Conservation (phyloP, 2,113 vertebrate species). For the Trematomus loennbergii region DNA sequence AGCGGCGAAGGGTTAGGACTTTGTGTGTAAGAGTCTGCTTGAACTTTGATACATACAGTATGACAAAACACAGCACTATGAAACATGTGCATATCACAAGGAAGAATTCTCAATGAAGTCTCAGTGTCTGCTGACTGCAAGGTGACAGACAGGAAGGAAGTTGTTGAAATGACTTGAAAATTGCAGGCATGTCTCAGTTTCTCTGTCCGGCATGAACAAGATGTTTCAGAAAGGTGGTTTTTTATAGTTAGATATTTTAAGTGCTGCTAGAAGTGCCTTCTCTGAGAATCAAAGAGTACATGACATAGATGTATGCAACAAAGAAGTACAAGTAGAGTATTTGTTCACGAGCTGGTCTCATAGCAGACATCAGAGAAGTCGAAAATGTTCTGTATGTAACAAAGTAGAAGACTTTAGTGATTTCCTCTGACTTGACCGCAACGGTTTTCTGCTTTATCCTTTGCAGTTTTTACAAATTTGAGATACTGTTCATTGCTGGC, state of each 20-base stretch:
- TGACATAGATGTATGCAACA: slow-evolving; percentile 38
- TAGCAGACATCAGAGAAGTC: slow-evolving; percentile 19
- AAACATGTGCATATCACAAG: slow-evolving; percentile 65
- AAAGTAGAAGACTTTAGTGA: not conserved
- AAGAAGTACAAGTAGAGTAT: slow-evolving; percentile 59
- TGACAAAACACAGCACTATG: slow-evolving; percentile 76
- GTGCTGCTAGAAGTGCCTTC: slow-evolving; percentile 68
- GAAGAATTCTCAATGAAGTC: slow-evolving; percentile 69
- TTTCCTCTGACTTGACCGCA: too few species aligned
- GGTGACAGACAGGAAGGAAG: slow-evolving; percentile 31
- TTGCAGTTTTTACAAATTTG: slow-evolving; percentile 23
- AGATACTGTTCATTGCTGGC: slow-evolving; percentile 49
- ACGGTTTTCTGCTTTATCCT: slow-evolving; percentile 28
- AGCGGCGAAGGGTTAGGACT: slow-evolving; percentile 70
- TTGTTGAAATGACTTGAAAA: slow-evolving; percentile 81
- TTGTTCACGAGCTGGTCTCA: slow-evolving; percentile 80
- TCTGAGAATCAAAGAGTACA: slow-evolving; percentile 44
- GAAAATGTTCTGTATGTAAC: slow-evolving; percentile 15
- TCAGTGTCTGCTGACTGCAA: slow-evolving; percentile 61
- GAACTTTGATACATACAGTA: slow-evolving; percentile 68
- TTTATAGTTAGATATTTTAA: slow-evolving; percentile 27
- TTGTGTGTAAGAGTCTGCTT: slow-evolving; percentile 70
- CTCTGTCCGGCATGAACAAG: slow-evolving; percentile 70
- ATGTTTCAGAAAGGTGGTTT: slow-evolving; percentile 34
- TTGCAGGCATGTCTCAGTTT: slow-evolving; percentile 83